These are phyloP conservation scores for Aromia moschata DNA, from an alignment of 2,888 invertebrate species.

Conservation along the genomic window DNA sequence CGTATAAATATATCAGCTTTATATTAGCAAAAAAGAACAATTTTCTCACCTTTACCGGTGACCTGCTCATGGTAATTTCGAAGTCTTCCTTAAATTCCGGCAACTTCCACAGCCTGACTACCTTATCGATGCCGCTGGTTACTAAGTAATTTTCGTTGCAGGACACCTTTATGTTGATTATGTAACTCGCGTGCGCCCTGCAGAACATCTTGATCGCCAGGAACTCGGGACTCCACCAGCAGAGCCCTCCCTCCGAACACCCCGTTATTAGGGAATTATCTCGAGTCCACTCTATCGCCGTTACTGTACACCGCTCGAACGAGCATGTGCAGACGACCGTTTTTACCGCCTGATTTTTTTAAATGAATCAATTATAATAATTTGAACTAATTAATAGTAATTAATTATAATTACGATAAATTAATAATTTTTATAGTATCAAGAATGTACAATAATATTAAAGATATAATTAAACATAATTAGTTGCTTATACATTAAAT, in stretches of 20 bases:
- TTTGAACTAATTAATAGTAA: too few species aligned
- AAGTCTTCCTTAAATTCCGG: slow-evolving; percentile 30
- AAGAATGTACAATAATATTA: too few species aligned
- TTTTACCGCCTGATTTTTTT: too few species aligned
- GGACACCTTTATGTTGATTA: slow-evolving; percentile 46
- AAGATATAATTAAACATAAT: too few species aligned
- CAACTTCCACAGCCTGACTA: slow-evolving; percentile 43
- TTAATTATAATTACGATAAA: too few species aligned
- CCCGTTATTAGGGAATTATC: slow-evolving; percentile 40
- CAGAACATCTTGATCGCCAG: slow-evolving; percentile 1
- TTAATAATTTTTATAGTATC: too few species aligned
- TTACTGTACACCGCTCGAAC: slow-evolving; percentile 31
- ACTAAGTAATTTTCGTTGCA: slow-evolving; percentile 46
- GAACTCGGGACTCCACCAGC: slow-evolving; percentile 31
- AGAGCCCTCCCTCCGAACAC: slow-evolving; percentile 43
- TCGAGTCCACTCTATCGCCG: slow-evolving; percentile 39
- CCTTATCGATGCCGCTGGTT: slow-evolving; percentile 41
- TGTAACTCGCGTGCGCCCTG: slow-evolving; percentile 36
- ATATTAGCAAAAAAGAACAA: too few species aligned
- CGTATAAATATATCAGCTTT: too few species aligned
- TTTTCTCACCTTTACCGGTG: slow-evolving; percentile 12
- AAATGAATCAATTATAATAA: too few species aligned
- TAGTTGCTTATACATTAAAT: too few species aligned
- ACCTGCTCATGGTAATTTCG: not conserved
- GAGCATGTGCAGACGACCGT: slow-evolving; percentile 28